A percentile compares a stretch with the other conserved stretches of the same genome.
Conservation (phyloP, 2,113 vertebrate species). For the Caretta caretta region DNA sequence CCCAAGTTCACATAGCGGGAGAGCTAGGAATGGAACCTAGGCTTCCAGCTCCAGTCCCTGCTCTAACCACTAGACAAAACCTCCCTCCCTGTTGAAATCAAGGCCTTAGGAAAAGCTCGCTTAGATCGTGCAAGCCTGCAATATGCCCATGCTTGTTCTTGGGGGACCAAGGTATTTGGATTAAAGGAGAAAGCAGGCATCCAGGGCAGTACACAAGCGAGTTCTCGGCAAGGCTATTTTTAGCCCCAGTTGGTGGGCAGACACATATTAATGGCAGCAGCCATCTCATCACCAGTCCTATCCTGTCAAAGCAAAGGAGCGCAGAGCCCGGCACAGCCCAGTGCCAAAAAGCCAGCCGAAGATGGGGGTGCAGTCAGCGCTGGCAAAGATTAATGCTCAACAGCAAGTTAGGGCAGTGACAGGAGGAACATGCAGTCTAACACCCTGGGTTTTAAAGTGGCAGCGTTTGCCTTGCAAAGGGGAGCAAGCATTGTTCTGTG, state of each 20-base stretch:
- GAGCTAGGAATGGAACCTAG: background rate
- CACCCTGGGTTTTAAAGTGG: rapidly evolving
- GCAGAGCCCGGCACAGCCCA: background rate
- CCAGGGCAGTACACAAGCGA: rapidly evolving
- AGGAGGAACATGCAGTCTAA: rapidly evolving
- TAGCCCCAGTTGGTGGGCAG: slow-evolving; percentile 1
- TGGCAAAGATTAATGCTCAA: background rate
- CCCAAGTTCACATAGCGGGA: background rate
- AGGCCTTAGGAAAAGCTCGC: rapidly evolving
- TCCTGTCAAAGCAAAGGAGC: background rate
- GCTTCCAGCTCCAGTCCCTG: background rate
- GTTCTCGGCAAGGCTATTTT: background rate
- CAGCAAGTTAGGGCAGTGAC: rapidly evolving
- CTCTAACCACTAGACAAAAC: background rate
- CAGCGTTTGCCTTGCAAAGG: background rate
- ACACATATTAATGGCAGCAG: background rate
- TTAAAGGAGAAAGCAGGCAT: background rate
- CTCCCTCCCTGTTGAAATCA: rapidly evolving
- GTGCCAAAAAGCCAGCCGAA: background rate
- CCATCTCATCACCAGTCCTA: background rate
- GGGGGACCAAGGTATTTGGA: background rate
- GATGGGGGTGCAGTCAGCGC: rapidly evolving
- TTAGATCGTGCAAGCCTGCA: background rate
- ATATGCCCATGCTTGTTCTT: rapidly evolving
- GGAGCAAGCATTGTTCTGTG: background rate